Evolutionary conservation across 2,888 invertebrate species (phyloP).

Genomic region (Arenicola marina): DNA sequence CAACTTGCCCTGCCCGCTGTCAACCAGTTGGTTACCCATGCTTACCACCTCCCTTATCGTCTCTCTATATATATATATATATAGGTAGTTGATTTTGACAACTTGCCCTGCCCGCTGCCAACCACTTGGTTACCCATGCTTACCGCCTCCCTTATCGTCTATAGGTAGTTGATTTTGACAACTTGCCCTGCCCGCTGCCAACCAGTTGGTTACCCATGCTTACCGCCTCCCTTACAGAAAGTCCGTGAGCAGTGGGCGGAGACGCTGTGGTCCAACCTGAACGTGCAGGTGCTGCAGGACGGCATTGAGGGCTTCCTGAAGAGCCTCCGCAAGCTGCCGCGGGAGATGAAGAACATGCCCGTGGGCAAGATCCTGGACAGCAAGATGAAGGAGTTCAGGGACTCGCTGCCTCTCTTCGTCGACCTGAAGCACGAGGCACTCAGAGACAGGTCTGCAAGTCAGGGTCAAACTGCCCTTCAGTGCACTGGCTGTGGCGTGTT

Average conservation of each 20-base stretch:
- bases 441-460: conserved; percentile 67
- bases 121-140: too few relatives aligned
- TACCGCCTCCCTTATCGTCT: too few relatives aligned
- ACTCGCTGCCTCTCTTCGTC: conserved; percentile 85
- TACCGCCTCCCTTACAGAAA: conserved; percentile 54
- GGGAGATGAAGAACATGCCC: conserved; percentile 65
- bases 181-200: too few relatives aligned
- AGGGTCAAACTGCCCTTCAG: too few relatives aligned
- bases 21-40: too few relatives aligned
- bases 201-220: neutral
- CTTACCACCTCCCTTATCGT: too few relatives aligned
- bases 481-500: too few relatives aligned
- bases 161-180: too few relatives aligned
- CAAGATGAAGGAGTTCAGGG: conserved; percentile 87
- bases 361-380: conserved; percentile 75
- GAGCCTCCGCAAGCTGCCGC: conserved; percentile 77
- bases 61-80: too few relatives aligned
- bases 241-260: conserved; percentile 82
- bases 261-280: conserved; percentile 84
- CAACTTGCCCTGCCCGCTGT: too few relatives aligned
- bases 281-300: conserved; percentile 80
- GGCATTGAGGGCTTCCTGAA: conserved; percentile 85
- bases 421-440: conserved; percentile 89
- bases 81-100: too few relatives aligned
- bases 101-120: too few relatives aligned